A percentile compares a stretch with the other conserved stretches of the same genome.
Conservation (phyloP, 2,113 vertebrate species). For the Aphyosemion australe region DNA sequence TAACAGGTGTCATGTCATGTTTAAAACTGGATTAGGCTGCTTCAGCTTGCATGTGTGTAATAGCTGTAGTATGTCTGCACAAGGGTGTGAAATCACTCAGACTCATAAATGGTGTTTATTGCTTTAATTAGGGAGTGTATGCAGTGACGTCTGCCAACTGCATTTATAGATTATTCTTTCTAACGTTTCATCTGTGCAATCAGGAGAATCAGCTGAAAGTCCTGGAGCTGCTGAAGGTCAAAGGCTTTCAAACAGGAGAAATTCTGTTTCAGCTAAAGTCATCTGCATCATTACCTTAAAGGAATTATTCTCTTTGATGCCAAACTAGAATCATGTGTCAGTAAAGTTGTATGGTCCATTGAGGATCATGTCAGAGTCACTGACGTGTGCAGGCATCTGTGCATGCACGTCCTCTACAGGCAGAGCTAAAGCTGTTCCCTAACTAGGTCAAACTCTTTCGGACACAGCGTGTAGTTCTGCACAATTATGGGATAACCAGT, state of each 20-base stretch:
- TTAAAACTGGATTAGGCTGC: slow-evolving; percentile 59
- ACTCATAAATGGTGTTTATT: slow-evolving; percentile 56
- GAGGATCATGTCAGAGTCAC: slow-evolving; percentile 26
- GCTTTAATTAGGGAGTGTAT: slow-evolving; percentile 44
- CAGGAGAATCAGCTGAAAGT: neutral
- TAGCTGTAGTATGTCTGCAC: slow-evolving; percentile 12
- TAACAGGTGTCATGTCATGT: slow-evolving; percentile 74
- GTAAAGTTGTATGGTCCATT: slow-evolving; percentile 14
- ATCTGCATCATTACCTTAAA: slow-evolving; percentile 4
- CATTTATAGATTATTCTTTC: slow-evolving; percentile 17
- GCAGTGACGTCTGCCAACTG: slow-evolving; percentile 27
- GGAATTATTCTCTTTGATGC: neutral
- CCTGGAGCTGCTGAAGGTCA: neutral
- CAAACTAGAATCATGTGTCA: slow-evolving; percentile 23
- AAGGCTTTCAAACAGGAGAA: slow-evolving; percentile 5
- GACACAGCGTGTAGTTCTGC: slow-evolving; percentile 1
- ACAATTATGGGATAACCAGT: neutral
- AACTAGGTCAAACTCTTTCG: slow-evolving; percentile 38
- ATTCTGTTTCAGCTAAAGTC: neutral
- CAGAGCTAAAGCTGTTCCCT: slow-evolving; percentile 33
- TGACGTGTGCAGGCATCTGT: slow-evolving; percentile 19
- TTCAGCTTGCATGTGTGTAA: slow-evolving; percentile 43
- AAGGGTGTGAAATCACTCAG: slow-evolving; percentile 44
- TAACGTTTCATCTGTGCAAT: slow-evolving; percentile 15
- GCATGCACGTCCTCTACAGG: slow-evolving; percentile 3